Base-by-base conservation (phyloP, 2,113 vertebrate species). In the Cephalopterus ornatus region DNA sequence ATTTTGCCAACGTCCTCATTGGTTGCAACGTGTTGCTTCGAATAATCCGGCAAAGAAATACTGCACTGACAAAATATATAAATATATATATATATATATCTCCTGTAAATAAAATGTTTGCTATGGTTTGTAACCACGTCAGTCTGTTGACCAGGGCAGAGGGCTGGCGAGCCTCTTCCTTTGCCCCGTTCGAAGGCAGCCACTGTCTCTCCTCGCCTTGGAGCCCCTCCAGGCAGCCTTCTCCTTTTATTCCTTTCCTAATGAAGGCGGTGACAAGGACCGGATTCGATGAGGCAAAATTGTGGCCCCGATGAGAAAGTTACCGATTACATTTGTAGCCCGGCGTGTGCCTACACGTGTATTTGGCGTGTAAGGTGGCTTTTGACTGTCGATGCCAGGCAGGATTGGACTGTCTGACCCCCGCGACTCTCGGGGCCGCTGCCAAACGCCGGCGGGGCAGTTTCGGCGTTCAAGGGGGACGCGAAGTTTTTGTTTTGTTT, bases 101-200 rank as follows among this genome's bases (percentile, higher is more conserved):
- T 97, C 97, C 93, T 99, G 99, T 99, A 99, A 99, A 99, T 99
- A 99, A 99, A 99, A 98, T 95, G 98, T 99, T 99, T 99, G 98
- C 97, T 99, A 98, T 94, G 92, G 97, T 98, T 98, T 98, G 97
- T 98, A 98, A 96, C 94, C 92, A 94, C 11, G 90, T 70, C 65
- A 80, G 76, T 94, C 93, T 96, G 58, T 90, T 93, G 75, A 35
- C 39, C 55, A 35, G 74, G 76, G 63, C 7, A 67, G 24, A 52
- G 52, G 37, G 24, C 58, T 52, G 44, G 14, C 4, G 72, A 68
- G 62, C n/a, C 47, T 39, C 53, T 65, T 21, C 52, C 26, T 63
- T 59, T 12, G 12, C 19, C 42, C 42, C 6, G 3, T 27, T 70
- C 26, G 11, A 44, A 66, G 50, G 62, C 50, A 32, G 41, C 52